phyloP scores from a whole-genome alignment of 2,797 vertebrate genomes.

The Pristis pectinata region DNA sequence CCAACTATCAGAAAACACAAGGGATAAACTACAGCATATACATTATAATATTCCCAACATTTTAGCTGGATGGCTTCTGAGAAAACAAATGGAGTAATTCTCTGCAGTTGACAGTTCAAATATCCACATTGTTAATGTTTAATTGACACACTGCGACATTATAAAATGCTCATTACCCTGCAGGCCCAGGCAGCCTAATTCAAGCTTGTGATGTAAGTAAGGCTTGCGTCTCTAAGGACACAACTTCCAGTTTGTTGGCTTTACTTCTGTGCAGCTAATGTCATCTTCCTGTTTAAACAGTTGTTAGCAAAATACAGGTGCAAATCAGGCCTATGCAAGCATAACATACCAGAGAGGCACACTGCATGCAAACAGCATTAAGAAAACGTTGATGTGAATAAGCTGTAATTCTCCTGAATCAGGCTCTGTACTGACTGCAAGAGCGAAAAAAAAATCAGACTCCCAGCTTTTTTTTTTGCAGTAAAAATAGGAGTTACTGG shows the following conservation, averaged over 20 bases:
- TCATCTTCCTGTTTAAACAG: constrained; percentile 56
- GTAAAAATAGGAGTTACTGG: neutral
- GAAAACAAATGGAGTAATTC: neutral
- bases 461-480: neutral
- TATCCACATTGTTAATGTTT: neutral
- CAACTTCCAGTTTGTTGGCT: constrained; percentile 49
- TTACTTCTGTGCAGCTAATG: constrained; percentile 49
- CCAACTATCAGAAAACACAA: neutral
- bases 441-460: neutral
- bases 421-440: constrained; percentile 45
- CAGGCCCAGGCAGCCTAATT: constrained; percentile 53
- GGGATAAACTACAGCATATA: neutral
- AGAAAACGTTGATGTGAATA: constrained; percentile 59
- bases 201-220: constrained; percentile 64
- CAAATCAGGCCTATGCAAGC: constrained; percentile 80
- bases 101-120: neutral
- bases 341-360: constrained; percentile 75
- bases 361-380: constrained; percentile 64
- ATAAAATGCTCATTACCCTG: neutral
- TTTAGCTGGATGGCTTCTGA: neutral
- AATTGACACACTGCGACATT: neutral
- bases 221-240: constrained; percentile 53
- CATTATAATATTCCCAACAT: neutral
- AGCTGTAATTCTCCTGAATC: constrained; percentile 50
- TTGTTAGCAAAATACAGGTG: constrained; percentile 79